phyloP scores from a whole-genome alignment of 2,113 vertebrate species.

The Ondatra zibethicus region DNA sequence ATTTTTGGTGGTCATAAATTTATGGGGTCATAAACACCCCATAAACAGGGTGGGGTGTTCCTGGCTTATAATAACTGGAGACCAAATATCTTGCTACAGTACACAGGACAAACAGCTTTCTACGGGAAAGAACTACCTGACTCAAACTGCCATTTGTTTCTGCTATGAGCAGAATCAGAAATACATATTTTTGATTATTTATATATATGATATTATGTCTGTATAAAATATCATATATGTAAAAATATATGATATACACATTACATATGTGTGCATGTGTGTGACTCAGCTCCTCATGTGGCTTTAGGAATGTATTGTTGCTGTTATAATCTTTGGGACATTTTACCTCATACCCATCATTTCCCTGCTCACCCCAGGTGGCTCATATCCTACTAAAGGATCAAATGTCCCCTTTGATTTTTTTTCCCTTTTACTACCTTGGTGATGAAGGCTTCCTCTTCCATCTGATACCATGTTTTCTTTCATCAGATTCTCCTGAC shows the following conservation, averaged over 20 bases:
- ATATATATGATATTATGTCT: background rate
- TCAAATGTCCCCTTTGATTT: background rate
- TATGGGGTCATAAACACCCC: too few species aligned
- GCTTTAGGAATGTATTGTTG: background rate
- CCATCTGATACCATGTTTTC: background rate
- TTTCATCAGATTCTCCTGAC: background rate
- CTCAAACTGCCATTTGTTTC: background rate
- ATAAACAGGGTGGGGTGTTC: too few species aligned
- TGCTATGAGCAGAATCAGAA: background rate
- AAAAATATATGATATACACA: background rate
- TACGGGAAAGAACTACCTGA: background rate
- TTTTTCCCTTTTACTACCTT: background rate
- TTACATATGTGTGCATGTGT: background rate
- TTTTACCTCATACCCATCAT: background rate
- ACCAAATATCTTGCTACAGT: background rate
- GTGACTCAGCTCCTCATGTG: background rate
- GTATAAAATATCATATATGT: background rate
- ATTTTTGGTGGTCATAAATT: background rate
- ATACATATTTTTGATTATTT: background rate
- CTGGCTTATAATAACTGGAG: background rate
- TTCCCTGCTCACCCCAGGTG: background rate
- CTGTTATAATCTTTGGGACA: background rate
- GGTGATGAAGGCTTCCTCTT: background rate
- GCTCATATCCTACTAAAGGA: background rate
- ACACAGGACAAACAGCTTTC: rapidly evolving